phyloP scores from a whole-genome alignment of 2,113 vertebrate species.

The Istiophorus platypterus region DNA sequence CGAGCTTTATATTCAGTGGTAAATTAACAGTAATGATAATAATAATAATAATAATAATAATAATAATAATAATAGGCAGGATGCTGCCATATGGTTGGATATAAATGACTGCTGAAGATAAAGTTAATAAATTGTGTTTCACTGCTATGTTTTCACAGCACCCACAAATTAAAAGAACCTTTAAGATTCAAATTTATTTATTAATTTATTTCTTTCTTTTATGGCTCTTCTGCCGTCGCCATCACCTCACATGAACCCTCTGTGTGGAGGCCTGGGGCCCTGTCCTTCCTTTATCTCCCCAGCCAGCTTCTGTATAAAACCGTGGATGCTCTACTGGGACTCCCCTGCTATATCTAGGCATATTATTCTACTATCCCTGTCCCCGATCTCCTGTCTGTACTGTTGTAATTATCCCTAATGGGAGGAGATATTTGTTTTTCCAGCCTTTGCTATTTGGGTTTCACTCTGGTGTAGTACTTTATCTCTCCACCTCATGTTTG shows the following conservation, averaged over 20 bases:
- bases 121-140: background rate
- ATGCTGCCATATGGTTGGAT: background rate
- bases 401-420: conserved; percentile 69
- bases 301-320: conserved; percentile 29
- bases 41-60: background rate
- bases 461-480: conserved; percentile 34
- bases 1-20: background rate
- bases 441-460: conserved; percentile 11
- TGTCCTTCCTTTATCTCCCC: conserved; percentile 35
- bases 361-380: conserved; percentile 49
- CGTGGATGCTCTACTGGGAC: conserved; percentile 46
- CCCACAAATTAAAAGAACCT: background rate
- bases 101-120: no score
- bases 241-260: conserved; percentile 13
- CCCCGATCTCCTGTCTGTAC: conserved; percentile 58
- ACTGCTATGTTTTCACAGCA: background rate
- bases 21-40: background rate
- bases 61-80: no score
- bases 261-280: conserved; percentile 14
- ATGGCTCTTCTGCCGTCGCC: background rate
- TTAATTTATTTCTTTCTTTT: background rate
- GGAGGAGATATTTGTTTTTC: conserved; percentile 67
- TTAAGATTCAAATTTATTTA: background rate
- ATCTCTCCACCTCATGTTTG: conserved; percentile 50
- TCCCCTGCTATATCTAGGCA: conserved; percentile 46